These are phyloP conservation scores for Bombus terrestris DNA, from an alignment of 1,140 invertebrate genomes.

Conservation along the genomic window DNA sequence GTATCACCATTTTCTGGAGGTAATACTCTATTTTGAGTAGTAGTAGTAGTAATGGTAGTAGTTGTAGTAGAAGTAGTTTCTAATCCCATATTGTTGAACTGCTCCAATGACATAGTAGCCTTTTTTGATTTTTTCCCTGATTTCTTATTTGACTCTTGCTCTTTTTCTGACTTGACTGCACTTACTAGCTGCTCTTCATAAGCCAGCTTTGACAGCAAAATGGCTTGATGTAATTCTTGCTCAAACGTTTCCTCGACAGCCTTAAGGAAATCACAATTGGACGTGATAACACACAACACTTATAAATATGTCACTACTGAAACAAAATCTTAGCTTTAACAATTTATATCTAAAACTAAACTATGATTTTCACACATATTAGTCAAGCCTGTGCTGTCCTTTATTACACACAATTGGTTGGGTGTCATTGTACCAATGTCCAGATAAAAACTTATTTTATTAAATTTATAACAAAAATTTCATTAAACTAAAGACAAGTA, in stretches of 20 bases:
- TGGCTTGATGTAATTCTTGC: constrained; percentile 84
- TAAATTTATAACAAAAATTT: constrained; percentile 3
- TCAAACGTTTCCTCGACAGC: constrained; percentile 84
- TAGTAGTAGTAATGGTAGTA: not conserved
- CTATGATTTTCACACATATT: constrained; percentile 37
- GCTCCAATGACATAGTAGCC: constrained; percentile 84
- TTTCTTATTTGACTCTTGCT: constrained; percentile 78
- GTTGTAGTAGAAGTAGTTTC: constrained; percentile 16
- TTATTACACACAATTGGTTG: constrained; percentile 6
- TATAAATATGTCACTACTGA: constrained; percentile 69
- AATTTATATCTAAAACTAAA: constrained; percentile 26
- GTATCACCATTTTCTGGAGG: constrained; percentile 49
- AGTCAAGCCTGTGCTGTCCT: constrained; percentile 16
- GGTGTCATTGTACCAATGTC: not conserved
- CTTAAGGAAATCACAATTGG: constrained; percentile 69
- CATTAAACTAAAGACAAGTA: constrained; percentile 4
- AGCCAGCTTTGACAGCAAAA: constrained; percentile 85
- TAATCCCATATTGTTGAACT: constrained; percentile 83
- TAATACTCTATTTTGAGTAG: constrained; percentile 26
- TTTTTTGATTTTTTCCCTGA: constrained; percentile 84
- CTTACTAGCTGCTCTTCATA: constrained; percentile 83
- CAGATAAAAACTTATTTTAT: constrained; percentile 3
- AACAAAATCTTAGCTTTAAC: constrained; percentile 57
- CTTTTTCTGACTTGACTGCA: constrained; percentile 73
- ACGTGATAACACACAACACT: constrained; percentile 54